Evolutionary conservation across 2,888 invertebrate species (phyloP).

Genomic region (Leptarthrus brevirostris): DNA sequence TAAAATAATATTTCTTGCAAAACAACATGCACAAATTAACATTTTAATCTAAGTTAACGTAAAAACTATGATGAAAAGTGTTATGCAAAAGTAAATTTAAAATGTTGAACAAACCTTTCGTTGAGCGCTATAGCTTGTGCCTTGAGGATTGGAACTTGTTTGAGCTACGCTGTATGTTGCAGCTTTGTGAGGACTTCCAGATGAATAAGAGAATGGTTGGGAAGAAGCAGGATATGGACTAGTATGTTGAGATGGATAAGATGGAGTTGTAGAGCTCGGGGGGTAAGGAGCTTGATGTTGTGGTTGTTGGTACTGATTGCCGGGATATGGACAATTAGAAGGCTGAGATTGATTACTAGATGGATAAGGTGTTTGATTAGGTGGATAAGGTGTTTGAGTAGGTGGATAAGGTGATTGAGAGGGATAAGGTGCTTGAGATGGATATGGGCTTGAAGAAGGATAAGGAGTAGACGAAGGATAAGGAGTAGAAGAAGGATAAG

Average conservation of each 20-base stretch:
- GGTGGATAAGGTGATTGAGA: slow-evolving; percentile 53
- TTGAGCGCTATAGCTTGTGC: slow-evolving; percentile 1
- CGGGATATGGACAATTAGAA: slow-evolving; percentile 1
- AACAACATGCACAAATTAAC: too few relatives aligned
- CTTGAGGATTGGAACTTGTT: background rate
- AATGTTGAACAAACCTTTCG: slow-evolving; percentile 13
- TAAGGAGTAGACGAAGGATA: slow-evolving; percentile 53
- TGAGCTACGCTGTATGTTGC: slow-evolving; percentile 28
- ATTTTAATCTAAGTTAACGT: too few relatives aligned
- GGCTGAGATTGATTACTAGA: slow-evolving; percentile 29
- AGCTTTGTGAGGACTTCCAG: slow-evolving; percentile 26
- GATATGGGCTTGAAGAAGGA: slow-evolving; percentile 49
- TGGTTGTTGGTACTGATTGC: background rate
- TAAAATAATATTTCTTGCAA: too few relatives aligned
- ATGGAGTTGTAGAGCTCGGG: slow-evolving; percentile 8
- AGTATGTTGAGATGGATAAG: background rate
- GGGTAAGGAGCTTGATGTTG: background rate
- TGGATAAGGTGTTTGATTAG: slow-evolving; percentile 43
- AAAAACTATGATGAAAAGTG: too few relatives aligned
- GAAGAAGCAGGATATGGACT: slow-evolving; percentile 4
- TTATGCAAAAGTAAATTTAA: background rate
- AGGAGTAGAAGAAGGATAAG: slow-evolving; percentile 54
- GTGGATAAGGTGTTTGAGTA: slow-evolving; percentile 54
- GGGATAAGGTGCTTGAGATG: slow-evolving; percentile 42
- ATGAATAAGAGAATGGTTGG: background rate